A percentile compares a stretch with the other conserved stretches of the same genome.
Conservation (phyloP, 1,140 invertebrate species). For the Eueides isabella region DNA sequence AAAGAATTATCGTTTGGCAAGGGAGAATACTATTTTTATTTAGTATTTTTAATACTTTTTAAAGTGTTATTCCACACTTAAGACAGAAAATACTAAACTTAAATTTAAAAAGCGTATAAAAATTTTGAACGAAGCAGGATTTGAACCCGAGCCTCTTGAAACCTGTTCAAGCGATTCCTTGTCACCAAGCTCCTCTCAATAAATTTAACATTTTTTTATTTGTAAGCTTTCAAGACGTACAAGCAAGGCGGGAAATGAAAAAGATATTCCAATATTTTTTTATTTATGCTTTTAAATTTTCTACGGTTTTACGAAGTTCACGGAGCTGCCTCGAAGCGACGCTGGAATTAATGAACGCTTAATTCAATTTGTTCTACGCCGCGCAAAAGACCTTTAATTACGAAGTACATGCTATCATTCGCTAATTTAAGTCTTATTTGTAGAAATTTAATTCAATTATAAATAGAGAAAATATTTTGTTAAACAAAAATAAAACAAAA, state of each 20-base stretch:
- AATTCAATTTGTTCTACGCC: constrained; percentile 17
- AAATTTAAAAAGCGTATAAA: too few relatives aligned
- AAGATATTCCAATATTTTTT: not conserved
- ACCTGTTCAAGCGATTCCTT: too few relatives aligned
- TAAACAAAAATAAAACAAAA: not conserved
- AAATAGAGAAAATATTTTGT: not conserved
- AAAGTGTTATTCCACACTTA: too few relatives aligned
- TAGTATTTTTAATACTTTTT: too few relatives aligned
- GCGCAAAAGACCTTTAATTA: constrained; percentile 21
- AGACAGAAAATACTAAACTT: too few relatives aligned
- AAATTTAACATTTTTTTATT: too few relatives aligned
- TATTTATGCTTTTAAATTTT: constrained; percentile 24
- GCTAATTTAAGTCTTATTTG: constrained; percentile 7
- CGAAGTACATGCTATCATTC: constrained; percentile 9
- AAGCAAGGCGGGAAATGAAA: not conserved
- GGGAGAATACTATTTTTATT: too few relatives aligned
- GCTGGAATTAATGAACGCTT: constrained; percentile 25
- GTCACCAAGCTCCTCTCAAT: too few relatives aligned
- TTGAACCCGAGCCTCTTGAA: too few relatives aligned
- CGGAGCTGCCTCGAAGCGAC: constrained; percentile 20
- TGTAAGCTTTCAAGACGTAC: not conserved
- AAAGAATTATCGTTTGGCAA: too few relatives aligned
- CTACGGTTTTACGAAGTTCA: constrained; percentile 12
- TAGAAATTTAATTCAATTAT: not conserved
- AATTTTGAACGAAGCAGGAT: too few relatives aligned